phyloP scores from a whole-genome alignment of 2,113 vertebrate genomes.

The Maccullochella peelii region DNA sequence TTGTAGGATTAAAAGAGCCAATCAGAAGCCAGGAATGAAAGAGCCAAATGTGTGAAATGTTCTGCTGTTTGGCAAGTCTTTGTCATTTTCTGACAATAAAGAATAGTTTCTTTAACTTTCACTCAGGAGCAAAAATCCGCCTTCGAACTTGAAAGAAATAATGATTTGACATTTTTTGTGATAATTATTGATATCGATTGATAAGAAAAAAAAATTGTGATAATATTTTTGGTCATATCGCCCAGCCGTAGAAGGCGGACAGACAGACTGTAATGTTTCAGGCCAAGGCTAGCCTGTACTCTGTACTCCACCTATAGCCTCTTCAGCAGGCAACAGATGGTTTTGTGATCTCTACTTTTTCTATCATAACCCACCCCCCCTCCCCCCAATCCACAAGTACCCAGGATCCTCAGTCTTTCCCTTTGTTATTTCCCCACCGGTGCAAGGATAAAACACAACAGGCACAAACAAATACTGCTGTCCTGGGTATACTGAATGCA shows the following conservation, averaged over 20 bases:
- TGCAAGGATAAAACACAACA: slow-evolving; percentile 36
- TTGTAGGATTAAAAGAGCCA: no score
- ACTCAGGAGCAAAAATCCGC: no score
- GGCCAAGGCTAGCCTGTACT: not conserved
- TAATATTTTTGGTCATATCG: no score
- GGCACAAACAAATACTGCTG: slow-evolving; percentile 52
- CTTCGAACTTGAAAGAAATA: no score
- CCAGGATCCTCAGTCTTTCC: not conserved
- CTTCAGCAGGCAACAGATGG: slow-evolving; percentile 27
- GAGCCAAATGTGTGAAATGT: no score
- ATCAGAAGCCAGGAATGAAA: no score
- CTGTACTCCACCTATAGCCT: not conserved
- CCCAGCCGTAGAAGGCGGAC: not conserved
- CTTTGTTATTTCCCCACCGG: slow-evolving; percentile 40
- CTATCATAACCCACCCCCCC: not conserved
- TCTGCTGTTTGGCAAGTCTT: no score
- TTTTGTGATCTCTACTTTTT: slow-evolving; percentile 13
- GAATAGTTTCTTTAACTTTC: no score
- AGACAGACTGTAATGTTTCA: not conserved
- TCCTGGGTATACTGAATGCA: slow-evolving; percentile 47
- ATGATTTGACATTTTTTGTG: no score
- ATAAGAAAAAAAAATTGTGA: no score
- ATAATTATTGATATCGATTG: no score
- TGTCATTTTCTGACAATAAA: no score
- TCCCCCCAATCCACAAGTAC: not conserved